A percentile compares a stretch with the other conserved stretches of the same genome.
phyloP scores from a whole-genome alignment of 2,888 invertebrate species.

The Polylopha cassiicola region DNA sequence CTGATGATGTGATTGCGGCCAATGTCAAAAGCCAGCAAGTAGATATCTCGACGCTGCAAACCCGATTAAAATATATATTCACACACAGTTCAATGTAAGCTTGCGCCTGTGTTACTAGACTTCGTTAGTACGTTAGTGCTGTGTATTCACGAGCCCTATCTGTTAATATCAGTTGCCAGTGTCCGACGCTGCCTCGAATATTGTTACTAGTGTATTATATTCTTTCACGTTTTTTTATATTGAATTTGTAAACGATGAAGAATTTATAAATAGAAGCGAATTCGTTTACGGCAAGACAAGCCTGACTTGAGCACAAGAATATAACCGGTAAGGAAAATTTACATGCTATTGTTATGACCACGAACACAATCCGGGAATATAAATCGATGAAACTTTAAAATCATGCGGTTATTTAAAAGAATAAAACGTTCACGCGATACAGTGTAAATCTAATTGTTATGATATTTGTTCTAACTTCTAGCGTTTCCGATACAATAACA shows the following conservation, averaged over 20 bases:
- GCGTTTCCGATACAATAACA: conserved; percentile 16
- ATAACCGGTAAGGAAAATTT: no score
- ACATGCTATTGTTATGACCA: conserved; percentile 5
- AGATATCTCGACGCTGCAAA: conserved; percentile 78
- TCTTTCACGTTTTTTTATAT: not conserved
- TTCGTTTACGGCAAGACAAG: no score
- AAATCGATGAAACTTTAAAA: conserved; percentile 19
- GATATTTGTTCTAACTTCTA: conserved; percentile 10
- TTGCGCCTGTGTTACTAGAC: conserved; percentile 47
- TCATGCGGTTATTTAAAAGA: conserved; percentile 54
- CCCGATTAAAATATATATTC: conserved; percentile 71
- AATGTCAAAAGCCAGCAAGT: conserved; percentile 78
- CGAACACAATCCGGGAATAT: conserved; percentile 11
- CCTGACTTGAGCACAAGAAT: no score
- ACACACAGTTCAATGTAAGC: conserved; percentile 57
- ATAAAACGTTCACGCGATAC: not conserved
- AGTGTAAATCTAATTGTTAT: conserved; percentile 8
- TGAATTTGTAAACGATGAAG: conserved; percentile 6
- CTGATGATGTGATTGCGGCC: conserved; percentile 65
- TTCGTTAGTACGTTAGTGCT: conserved; percentile 62
- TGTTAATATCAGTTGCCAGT: conserved; percentile 12
- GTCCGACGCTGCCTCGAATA: conserved; percentile 8
- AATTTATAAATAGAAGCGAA: conserved; percentile 22
- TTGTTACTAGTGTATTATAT: conserved; percentile 4
- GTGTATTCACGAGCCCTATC: conserved; percentile 40